These are phyloP conservation scores for Leptodactylus fuscus DNA, from an alignment of 2,113 vertebrate genomes.

Conservation along the genomic window DNA sequence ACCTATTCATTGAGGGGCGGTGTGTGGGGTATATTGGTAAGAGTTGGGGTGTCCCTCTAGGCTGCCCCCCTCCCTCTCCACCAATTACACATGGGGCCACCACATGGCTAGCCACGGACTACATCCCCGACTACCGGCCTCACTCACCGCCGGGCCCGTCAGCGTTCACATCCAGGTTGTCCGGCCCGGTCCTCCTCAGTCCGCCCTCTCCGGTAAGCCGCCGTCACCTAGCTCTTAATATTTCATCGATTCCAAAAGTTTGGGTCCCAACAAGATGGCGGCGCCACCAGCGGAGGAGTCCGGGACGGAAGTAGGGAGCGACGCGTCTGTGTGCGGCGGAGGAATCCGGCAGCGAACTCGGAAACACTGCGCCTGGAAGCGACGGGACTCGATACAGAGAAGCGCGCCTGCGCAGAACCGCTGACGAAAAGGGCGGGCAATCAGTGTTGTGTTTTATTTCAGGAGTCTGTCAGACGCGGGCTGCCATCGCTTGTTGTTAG, in stretches of 20 bases:
- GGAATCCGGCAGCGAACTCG: neutral
- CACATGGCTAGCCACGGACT: conserved; percentile 21
- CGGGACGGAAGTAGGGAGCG: neutral
- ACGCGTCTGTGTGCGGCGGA: neutral
- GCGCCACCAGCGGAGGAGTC: conserved; percentile 16
- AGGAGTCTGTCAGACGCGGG: neutral
- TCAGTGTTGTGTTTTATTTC: neutral
- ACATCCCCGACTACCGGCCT: neutral
- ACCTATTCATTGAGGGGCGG: neutral
- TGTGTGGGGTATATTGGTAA: neutral
- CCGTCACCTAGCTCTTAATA: neutral
- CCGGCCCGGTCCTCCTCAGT: neutral
- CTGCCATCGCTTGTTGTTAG: no score
- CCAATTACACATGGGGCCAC: neutral
- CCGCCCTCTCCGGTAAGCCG: neutral
- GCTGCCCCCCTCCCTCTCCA: neutral
- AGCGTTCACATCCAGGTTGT: conserved; percentile 1
- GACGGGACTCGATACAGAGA: neutral
- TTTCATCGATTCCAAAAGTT: conserved; percentile 29
- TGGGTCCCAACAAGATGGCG: conserved; percentile 33
- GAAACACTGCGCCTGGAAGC: neutral
- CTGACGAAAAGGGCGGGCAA: neutral
- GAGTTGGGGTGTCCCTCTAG: no score
- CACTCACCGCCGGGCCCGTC: neutral
- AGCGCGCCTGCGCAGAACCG: neutral